These are phyloP conservation scores for Cydia amplana DNA, from an alignment of 1,140 invertebrate species.

Conservation along the genomic window DNA sequence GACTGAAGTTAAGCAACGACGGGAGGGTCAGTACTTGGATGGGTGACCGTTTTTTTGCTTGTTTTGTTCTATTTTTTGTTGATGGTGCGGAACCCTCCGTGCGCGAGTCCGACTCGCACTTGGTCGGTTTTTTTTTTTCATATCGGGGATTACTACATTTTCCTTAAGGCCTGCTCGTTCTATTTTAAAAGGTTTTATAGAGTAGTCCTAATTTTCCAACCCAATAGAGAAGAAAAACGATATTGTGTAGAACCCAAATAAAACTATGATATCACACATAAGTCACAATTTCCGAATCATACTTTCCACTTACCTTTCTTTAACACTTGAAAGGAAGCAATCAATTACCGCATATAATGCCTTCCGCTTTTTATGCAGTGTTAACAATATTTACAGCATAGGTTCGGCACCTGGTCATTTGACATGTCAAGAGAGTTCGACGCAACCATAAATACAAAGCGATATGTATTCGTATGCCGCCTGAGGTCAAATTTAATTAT, in stretches of 20 bases:
- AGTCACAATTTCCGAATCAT: constrained; percentile 4
- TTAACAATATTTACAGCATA: constrained; percentile 65
- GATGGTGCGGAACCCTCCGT: too few species aligned
- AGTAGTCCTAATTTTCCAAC: too few species aligned
- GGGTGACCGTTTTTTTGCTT: too few species aligned
- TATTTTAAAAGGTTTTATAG: too few species aligned
- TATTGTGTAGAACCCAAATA: background rate
- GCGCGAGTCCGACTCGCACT: too few species aligned
- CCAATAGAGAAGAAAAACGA: too few species aligned
- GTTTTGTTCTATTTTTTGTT: too few species aligned
- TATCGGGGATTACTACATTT: too few species aligned
- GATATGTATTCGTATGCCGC: constrained; percentile 56
- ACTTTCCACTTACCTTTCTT: background rate
- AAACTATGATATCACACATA: constrained; percentile 1
- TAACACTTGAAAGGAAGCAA: background rate
- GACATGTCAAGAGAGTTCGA: constrained; percentile 58
- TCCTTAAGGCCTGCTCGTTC: too few species aligned
- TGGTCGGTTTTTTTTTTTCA: too few species aligned
- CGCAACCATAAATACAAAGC: constrained; percentile 54
- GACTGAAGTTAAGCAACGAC: too few species aligned
- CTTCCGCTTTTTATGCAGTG: constrained; percentile 45
- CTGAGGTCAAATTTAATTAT: constrained; percentile 71
- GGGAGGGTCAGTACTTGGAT: too few species aligned
- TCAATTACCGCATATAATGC: constrained; percentile 26
- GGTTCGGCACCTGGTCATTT: constrained; percentile 53